Evolutionary conservation across 2,113 vertebrate species (phyloP).

Genomic region (Chionodraco myersi): DNA sequence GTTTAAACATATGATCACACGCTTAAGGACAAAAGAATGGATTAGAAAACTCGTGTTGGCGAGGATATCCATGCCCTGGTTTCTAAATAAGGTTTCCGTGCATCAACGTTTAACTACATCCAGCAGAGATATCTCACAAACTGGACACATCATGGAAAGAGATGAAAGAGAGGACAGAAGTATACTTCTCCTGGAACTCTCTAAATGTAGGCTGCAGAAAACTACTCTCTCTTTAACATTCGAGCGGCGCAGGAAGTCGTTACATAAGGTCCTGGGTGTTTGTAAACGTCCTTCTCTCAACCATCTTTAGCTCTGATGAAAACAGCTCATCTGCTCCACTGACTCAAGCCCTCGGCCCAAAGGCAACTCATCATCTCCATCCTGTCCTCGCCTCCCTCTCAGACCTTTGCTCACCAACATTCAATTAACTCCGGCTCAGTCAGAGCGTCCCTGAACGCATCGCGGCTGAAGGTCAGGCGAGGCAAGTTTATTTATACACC

Average conservation of each 20-base stretch:
- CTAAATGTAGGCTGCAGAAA: not conserved
- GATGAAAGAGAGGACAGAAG: not conserved
- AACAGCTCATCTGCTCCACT: slow-evolving; percentile 67
- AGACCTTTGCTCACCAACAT: slow-evolving; percentile 64
- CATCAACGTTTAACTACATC: too few species aligned
- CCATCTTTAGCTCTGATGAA: slow-evolving; percentile 59
- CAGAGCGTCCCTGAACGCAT: slow-evolving; percentile 56
- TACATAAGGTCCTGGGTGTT: slow-evolving; percentile 44
- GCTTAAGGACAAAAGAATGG: too few species aligned
- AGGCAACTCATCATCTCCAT: slow-evolving; percentile 76
- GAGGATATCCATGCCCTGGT: too few species aligned
- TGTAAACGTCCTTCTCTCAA: slow-evolving; percentile 39
- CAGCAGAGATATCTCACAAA: too few species aligned
- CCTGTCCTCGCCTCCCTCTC: slow-evolving; percentile 39
- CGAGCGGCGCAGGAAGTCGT: slow-evolving; percentile 1
- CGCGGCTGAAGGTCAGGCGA: slow-evolving; percentile 22
- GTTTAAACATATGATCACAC: too few species aligned
- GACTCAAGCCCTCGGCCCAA: slow-evolving; percentile 61
- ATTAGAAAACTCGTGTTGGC: too few species aligned
- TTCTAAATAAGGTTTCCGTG: too few species aligned
- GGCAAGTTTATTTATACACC: too few species aligned
- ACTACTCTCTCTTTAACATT: not conserved
- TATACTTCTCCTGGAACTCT: not conserved
- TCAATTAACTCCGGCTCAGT: slow-evolving; percentile 73
- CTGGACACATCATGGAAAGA: too few species aligned